Percentiles rank a stretch among this genome's conserved stretches.
Evolutionary conservation across 2,113 vertebrate genomes (phyloP).

Genomic region (Peromyscus leucopus): DNA sequence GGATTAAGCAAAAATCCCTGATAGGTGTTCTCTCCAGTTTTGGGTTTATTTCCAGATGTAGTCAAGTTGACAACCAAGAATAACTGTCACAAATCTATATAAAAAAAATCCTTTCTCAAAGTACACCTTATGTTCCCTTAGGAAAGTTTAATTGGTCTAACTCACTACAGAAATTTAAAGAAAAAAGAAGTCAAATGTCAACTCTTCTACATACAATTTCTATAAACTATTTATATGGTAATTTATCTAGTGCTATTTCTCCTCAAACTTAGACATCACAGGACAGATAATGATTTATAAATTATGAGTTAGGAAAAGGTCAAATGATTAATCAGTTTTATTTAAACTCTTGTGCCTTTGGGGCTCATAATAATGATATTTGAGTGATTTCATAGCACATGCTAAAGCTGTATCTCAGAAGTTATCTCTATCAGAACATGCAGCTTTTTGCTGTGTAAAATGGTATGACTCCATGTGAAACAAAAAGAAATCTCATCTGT

Average conservation of each 20-base stretch:
- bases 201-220: background rate
- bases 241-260: slow-evolving; percentile 16
- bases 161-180: slow-evolving; percentile 53
- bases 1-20: background rate
- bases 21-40: background rate
- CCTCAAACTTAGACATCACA: background rate
- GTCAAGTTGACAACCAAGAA: background rate
- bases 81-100: background rate
- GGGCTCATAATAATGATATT: background rate
- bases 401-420: background rate
- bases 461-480: slow-evolving; percentile 4
- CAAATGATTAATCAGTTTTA: slow-evolving; percentile 27
- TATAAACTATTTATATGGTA: background rate
- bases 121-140: background rate
- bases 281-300: slow-evolving; percentile 40
- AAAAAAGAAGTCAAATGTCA: slow-evolving; percentile 60
- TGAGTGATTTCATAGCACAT: background rate
- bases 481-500: background rate
- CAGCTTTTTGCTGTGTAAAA: background rate
- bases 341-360: background rate
- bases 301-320: background rate
- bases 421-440: background rate
- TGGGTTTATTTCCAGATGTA: background rate
- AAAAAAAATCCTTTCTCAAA: background rate
- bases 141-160: background rate